Evolutionary conservation across 2,888 invertebrate species (phyloP).

Genomic region (Cheilosia pagana): DNA sequence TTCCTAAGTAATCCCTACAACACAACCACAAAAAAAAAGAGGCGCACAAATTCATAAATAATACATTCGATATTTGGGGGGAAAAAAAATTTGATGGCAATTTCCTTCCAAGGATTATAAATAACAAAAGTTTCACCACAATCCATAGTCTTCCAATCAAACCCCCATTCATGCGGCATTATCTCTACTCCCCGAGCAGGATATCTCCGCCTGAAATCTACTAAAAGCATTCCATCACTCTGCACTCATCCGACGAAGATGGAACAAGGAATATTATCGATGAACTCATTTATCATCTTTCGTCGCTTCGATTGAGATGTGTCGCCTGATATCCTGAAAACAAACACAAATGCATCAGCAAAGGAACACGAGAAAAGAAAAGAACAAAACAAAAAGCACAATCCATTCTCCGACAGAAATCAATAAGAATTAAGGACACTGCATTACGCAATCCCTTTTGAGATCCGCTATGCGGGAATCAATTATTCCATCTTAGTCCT

Average conservation of each 20-base stretch:
- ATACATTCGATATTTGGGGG: slow-evolving; percentile 2
- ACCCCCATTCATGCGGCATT: not conserved
- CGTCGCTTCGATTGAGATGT: slow-evolving; percentile 52
- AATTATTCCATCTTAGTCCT: slow-evolving; percentile 41
- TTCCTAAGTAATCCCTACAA: slow-evolving; percentile 22
- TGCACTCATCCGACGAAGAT: slow-evolving; percentile 33
- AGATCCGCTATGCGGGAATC: slow-evolving; percentile 38
- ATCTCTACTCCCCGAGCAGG: slow-evolving; percentile 14
- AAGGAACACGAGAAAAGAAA: not conserved
- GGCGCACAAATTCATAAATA: slow-evolving; percentile 29
- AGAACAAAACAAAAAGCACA: not conserved
- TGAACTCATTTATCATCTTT: slow-evolving; percentile 73
- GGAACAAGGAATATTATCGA: slow-evolving; percentile 54
- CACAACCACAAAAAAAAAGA: not conserved
- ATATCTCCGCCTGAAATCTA: slow-evolving; percentile 16
- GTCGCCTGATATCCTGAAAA: slow-evolving; percentile 56
- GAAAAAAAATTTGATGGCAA: slow-evolving; percentile 48
- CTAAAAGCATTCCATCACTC: slow-evolving; percentile 70
- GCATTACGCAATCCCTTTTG: slow-evolving; percentile 42
- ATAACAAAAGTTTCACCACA: slow-evolving; percentile 37
- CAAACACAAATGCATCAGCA: slow-evolving; percentile 26
- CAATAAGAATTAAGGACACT: slow-evolving; percentile 44
- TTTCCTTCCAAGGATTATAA: slow-evolving; percentile 55
- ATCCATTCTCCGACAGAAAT: slow-evolving; percentile 2
- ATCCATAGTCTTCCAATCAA: not conserved